These are phyloP conservation scores for Ypsolopha sequella DNA, from an alignment of 2,888 invertebrate species.

Conservation along the genomic window DNA sequence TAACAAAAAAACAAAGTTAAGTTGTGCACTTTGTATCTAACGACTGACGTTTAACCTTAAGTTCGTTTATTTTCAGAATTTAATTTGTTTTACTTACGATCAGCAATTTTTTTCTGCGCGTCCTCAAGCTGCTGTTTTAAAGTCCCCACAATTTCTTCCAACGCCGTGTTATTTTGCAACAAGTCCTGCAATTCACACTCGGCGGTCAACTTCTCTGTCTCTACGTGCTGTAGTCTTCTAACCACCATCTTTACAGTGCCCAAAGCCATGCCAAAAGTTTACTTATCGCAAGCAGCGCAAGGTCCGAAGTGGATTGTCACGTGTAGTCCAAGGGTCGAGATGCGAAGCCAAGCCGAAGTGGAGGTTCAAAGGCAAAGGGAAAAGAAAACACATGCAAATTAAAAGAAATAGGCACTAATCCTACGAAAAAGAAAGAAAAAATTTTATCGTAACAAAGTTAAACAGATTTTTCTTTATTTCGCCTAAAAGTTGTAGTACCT, in stretches of 20 bases:
- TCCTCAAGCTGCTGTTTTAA: slow-evolving; percentile 58
- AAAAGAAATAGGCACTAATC: slow-evolving; percentile 20
- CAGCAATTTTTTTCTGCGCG: slow-evolving; percentile 37
- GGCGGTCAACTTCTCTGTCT: slow-evolving; percentile 73
- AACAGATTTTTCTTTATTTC: too few relatives aligned
- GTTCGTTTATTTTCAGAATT: too few relatives aligned
- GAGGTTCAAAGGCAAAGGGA: slow-evolving; percentile 10
- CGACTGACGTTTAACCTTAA: too few relatives aligned
- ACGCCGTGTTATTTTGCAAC: slow-evolving; percentile 75
- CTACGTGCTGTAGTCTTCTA: slow-evolving; percentile 73
- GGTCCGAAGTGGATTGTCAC: slow-evolving; percentile 1
- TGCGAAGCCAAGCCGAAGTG: slow-evolving; percentile 28
- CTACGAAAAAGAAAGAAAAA: too few relatives aligned
- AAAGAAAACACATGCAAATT: slow-evolving; percentile 57
- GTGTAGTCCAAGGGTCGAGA: not conserved
- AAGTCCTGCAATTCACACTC: slow-evolving; percentile 76
- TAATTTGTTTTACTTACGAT: slow-evolving; percentile 40
- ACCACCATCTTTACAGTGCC: slow-evolving; percentile 63
- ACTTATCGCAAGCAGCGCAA: slow-evolving; percentile 11
- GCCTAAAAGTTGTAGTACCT: too few relatives aligned
- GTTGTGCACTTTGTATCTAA: too few relatives aligned
- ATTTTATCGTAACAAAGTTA: too few relatives aligned
- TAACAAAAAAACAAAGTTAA: too few relatives aligned
- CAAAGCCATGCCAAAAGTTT: slow-evolving; percentile 9
- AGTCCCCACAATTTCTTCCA: slow-evolving; percentile 71